Evolutionary conservation across 1,140 invertebrate species (phyloP).

Genomic region (Papilio aristodemus): DNA sequence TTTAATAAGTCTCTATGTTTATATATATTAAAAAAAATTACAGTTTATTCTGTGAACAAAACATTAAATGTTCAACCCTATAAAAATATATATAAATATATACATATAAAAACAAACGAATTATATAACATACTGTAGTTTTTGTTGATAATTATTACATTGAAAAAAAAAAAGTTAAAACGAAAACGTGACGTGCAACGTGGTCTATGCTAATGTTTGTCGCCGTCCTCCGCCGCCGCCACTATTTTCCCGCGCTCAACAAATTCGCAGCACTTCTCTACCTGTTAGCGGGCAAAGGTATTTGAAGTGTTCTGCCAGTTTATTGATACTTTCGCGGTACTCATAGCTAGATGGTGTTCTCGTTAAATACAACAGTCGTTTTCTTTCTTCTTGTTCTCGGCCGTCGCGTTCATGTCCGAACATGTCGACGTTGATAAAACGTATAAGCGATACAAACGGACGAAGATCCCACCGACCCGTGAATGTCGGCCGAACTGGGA

Average conservation of each 20-base stretch:
- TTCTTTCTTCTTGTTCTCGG: not conserved
- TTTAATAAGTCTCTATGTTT: no score
- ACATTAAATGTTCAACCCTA: no score
- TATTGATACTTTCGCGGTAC: slow-evolving; percentile 21
- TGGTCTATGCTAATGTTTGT: slow-evolving; percentile 13
- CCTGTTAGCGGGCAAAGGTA: slow-evolving; percentile 12
- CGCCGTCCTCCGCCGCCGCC: not conserved
- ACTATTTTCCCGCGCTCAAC: slow-evolving; percentile 29
- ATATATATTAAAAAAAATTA: no score
- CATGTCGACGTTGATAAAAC: slow-evolving; percentile 49
- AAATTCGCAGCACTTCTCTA: slow-evolving; percentile 20
- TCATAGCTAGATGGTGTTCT: slow-evolving; percentile 8
- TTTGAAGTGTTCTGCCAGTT: slow-evolving; percentile 21
- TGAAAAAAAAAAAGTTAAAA: slow-evolving; percentile 7
- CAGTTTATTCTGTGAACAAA: no score
- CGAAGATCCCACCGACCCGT: slow-evolving; percentile 87
- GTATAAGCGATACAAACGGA: slow-evolving; percentile 85
- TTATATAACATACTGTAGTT: no score
- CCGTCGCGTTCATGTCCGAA: slow-evolving; percentile 10
- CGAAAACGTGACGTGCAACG: slow-evolving; percentile 15
- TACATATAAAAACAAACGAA: no score
- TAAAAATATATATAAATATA: no score
- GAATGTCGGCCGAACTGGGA: slow-evolving; percentile 79
- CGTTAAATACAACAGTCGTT: not conserved
- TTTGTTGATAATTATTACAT: not conserved